These are phyloP conservation scores for Ctenoplectra terminalis DNA, from an alignment of 1,140 invertebrate genomes.

Conservation along the genomic window DNA sequence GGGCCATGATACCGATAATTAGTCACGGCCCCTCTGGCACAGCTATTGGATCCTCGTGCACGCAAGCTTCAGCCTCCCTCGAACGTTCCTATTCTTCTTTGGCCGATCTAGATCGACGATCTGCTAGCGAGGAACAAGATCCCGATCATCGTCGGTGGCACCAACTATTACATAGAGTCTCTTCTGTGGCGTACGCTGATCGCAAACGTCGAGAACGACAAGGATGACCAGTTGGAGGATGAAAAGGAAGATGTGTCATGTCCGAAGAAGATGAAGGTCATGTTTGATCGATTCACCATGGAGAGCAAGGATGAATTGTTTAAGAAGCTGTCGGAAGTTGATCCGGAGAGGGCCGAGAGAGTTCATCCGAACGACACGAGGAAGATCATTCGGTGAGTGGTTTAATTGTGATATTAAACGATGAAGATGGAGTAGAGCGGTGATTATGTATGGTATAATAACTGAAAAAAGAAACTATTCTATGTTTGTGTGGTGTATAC, in stretches of 20 bases:
- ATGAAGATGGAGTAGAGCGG: too few relatives aligned
- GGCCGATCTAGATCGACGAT: conserved; percentile 88
- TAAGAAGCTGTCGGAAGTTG: conserved; percentile 87
- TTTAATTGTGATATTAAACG: too few relatives aligned
- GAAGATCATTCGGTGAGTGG: conserved; percentile 88
- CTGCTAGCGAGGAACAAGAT: conserved; percentile 88
- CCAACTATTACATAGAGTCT: conserved; percentile 99
- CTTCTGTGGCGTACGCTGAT: conserved; percentile 95
- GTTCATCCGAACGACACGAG: conserved; percentile 95
- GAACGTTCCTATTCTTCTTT: conserved; percentile 49
- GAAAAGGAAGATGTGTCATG: conserved; percentile 45
- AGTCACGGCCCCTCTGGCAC: conserved; percentile 46
- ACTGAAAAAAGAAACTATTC: too few relatives aligned
- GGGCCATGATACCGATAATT: conserved; percentile 60
- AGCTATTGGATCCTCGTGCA: neutral
- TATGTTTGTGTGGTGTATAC: too few relatives aligned
- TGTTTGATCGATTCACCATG: conserved; percentile 47
- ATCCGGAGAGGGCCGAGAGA: conserved; percentile 89
- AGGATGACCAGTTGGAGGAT: too few relatives aligned
- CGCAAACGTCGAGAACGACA: conserved; percentile 64
- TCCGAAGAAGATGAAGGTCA: conserved; percentile 70
- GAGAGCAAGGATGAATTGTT: conserved; percentile 85
- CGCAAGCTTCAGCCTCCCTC: conserved; percentile 6
- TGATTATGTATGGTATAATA: too few relatives aligned
- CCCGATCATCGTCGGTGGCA: conserved; percentile 98